These are phyloP conservation scores for Heliconius hermathena DNA, from an alignment of 1,140 invertebrate species.

Conservation along the genomic window DNA sequence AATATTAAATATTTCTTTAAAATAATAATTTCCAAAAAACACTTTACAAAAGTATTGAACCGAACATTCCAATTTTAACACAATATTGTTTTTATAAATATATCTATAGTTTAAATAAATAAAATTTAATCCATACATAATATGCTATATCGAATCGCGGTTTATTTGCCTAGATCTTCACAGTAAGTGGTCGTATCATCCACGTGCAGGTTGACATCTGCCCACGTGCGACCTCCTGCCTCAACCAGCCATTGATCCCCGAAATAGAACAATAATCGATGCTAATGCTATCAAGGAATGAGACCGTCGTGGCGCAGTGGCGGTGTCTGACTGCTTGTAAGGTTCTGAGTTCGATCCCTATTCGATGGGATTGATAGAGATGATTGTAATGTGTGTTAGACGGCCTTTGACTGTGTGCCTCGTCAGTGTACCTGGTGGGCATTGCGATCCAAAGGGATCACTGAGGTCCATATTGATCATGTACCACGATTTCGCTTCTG, in stretches of 20 bases:
- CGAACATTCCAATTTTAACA: too few relatives aligned
- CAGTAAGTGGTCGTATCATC: conserved; percentile 28
- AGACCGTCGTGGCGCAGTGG: conserved; percentile 6
- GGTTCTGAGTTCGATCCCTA: too few relatives aligned
- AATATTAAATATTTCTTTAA: too few relatives aligned
- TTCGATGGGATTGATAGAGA: too few relatives aligned
- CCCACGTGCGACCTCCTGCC: conserved; percentile 47
- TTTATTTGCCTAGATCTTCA: conserved; percentile 17
- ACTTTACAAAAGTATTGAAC: too few relatives aligned
- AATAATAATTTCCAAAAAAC: too few relatives aligned
- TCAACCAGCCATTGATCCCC: conserved; percentile 37
- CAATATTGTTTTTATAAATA: not conserved
- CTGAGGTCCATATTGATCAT: too few relatives aligned
- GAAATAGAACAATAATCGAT: conserved; percentile 45
- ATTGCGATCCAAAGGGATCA: too few relatives aligned
- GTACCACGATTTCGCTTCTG: too few relatives aligned
- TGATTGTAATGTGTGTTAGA: too few relatives aligned
- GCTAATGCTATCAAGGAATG: conserved; percentile 30
- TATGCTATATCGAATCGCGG: not conserved
- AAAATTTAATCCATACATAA: not conserved
- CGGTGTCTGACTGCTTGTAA: not conserved
- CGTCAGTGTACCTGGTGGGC: too few relatives aligned
- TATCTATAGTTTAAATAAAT: not conserved
- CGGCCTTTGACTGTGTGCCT: too few relatives aligned
- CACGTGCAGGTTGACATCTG: conserved; percentile 39